Percentiles rank a stretch among this genome's conserved stretches.
Conservation (phyloP, 53 echinoderm and acorn worm species). For the Arbacia lixula region DNA sequence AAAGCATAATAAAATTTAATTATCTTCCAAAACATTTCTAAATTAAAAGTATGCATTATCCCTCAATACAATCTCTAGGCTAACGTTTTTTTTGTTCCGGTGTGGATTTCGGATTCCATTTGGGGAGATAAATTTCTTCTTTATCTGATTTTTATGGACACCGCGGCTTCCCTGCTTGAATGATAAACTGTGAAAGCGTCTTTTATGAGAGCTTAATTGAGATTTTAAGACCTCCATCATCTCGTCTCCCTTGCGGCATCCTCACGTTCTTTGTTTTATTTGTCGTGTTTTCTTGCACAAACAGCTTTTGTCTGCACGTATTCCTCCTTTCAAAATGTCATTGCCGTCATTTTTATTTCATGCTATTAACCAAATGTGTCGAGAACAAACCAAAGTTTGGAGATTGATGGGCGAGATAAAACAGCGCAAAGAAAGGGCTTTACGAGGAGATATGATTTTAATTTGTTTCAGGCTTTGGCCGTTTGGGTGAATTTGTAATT, state of each 20-base stretch:
- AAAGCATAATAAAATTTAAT: no score
- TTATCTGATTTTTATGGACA: no score
- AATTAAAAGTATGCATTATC: no score
- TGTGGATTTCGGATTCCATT: no score
- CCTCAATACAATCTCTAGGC: no score
- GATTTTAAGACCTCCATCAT: not conserved
- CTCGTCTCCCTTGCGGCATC: not conserved
- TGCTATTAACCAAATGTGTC: constrained; percentile 23
- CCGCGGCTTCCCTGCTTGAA: not conserved
- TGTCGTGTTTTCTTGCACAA: constrained; percentile 6
- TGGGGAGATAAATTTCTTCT: no score
- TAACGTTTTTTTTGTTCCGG: no score
- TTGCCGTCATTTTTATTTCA: constrained; percentile 8
- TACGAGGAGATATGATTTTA: constrained; percentile 21
- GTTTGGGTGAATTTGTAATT: no score
- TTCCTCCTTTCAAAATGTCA: constrained; percentile 5
- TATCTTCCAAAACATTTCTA: no score
- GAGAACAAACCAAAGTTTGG: constrained; percentile 13
- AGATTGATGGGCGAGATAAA: constrained; percentile 32
- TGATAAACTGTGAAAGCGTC: not conserved
- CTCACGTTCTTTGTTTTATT: constrained; percentile 22
- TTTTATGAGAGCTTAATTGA: constrained; percentile 34
- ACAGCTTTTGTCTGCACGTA: constrained; percentile 26
- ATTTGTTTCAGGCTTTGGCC: constrained; percentile 6
- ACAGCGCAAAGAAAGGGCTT: no score